Conservation (phyloP, 2,888 invertebrate genomes). For the Agonopterix arenella region DNA sequence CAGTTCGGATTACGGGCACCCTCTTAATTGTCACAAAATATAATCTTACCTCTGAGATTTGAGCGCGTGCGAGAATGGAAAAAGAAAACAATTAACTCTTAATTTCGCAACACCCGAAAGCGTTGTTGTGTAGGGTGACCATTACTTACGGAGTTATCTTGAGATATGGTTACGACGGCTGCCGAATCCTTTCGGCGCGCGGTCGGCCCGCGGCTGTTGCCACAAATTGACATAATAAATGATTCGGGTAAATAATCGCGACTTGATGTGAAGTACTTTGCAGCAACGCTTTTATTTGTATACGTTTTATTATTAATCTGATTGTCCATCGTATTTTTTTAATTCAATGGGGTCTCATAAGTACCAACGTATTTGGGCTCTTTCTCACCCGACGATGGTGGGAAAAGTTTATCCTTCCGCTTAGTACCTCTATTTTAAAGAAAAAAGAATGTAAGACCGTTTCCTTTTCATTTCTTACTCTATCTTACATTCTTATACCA, state of each 20-base stretch:
- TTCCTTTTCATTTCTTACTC: no score
- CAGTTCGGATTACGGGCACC: background rate
- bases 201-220: constrained; percentile 9
- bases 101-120: constrained; percentile 49
- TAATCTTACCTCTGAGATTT: constrained; percentile 30
- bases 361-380: no score
- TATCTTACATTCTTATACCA: no score
- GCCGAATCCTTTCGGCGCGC: constrained; percentile 16
- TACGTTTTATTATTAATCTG: no score
- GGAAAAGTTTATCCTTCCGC: no score
- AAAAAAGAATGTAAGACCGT: no score
- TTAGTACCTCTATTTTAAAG: no score
- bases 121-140: constrained; percentile 42
- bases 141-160: constrained; percentile 37
- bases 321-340: no score
- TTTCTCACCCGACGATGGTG: no score
- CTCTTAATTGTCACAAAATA: constrained; percentile 42
- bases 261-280: constrained; percentile 6
- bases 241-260: constrained; percentile 22
- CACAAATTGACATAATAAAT: constrained; percentile 30
- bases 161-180: constrained; percentile 28
- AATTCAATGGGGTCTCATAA: no score
- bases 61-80: constrained; percentile 30
- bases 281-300: no score
- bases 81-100: constrained; percentile 47